A percentile compares a stretch with the other conserved stretches of the same genome.
phyloP scores from a whole-genome alignment of 2,797 vertebrate genomes.

The Lerista edwardsae region DNA sequence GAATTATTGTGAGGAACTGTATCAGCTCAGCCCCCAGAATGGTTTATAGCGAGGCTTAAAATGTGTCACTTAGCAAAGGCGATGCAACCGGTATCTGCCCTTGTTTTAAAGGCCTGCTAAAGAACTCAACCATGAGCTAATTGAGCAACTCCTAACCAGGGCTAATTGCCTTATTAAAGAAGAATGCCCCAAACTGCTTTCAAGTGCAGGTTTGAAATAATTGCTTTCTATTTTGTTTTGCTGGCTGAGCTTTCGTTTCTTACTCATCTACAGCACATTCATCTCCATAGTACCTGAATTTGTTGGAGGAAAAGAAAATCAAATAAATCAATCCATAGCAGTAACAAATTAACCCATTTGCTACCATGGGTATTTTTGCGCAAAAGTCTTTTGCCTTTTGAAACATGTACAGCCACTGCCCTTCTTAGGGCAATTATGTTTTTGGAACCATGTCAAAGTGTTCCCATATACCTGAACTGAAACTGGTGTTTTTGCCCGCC shows the following conservation, averaged over 20 bases:
- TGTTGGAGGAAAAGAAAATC: not conserved
- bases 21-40: not conserved
- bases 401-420: too few relatives aligned
- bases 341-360: not conserved
- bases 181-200: conserved; percentile 5
- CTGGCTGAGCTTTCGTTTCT: not conserved
- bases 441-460: too few relatives aligned
- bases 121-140: conserved; percentile 31
- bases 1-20: conserved; percentile 13
- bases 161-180: conserved; percentile 37
- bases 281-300: not conserved
- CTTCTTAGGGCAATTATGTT: too few relatives aligned
- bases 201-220: conserved; percentile 5
- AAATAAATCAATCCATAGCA: not conserved
- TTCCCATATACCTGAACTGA: too few relatives aligned
- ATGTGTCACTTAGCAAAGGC: conserved; percentile 4
- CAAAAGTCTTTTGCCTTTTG: too few relatives aligned
- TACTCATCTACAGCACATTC: not conserved
- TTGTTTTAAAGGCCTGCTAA: not conserved
- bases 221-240: conserved; percentile 11
- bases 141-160: conserved; percentile 18
- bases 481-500: too few relatives aligned
- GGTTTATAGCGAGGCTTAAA: conserved; percentile 12
- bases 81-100: conserved; percentile 1
- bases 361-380: too few relatives aligned